These are phyloP conservation scores for Malurus alboscapulatus DNA, from an alignment of 2,113 vertebrate genomes.

Conservation along the genomic window DNA sequence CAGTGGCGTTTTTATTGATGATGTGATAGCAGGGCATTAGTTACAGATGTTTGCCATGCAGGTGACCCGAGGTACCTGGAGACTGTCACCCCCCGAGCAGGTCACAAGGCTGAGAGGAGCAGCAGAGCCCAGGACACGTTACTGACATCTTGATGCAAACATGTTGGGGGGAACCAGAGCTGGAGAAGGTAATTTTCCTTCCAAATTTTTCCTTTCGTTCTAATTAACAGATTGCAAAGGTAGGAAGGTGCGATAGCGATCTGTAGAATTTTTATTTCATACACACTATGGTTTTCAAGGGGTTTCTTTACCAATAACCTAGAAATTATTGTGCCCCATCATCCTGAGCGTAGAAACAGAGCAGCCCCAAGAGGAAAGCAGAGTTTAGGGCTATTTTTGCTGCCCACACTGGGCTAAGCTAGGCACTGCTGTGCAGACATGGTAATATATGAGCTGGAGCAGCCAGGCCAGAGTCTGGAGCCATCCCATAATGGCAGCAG, in stretches of 20 bases:
- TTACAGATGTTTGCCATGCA: not conserved
- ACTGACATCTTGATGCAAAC: not conserved
- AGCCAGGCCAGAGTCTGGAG: not conserved
- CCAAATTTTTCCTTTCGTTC: not conserved
- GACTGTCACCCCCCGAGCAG: not conserved
- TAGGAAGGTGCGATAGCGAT: not conserved
- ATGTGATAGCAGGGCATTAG: not conserved
- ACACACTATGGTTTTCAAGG: not conserved
- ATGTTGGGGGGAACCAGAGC: not conserved
- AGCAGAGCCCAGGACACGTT: rapidly evolving
- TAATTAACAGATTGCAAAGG: not conserved
- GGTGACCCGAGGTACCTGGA: not conserved
- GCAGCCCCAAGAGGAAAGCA: too few relatives aligned
- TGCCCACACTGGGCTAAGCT: not conserved
- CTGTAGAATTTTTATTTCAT: not conserved
- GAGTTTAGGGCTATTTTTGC: not conserved
- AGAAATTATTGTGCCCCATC: not conserved
- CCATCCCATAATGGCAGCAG: not conserved
- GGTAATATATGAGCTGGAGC: not conserved
- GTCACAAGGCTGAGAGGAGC: not conserved
- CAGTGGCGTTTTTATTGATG: not conserved
- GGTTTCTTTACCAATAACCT: not conserved
- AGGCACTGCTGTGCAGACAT: not conserved
- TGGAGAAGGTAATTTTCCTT: not conserved
- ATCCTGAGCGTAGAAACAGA: not conserved